Conservation (phyloP, 2,113 vertebrate genomes). For the Toxotes chatareus region DNA sequence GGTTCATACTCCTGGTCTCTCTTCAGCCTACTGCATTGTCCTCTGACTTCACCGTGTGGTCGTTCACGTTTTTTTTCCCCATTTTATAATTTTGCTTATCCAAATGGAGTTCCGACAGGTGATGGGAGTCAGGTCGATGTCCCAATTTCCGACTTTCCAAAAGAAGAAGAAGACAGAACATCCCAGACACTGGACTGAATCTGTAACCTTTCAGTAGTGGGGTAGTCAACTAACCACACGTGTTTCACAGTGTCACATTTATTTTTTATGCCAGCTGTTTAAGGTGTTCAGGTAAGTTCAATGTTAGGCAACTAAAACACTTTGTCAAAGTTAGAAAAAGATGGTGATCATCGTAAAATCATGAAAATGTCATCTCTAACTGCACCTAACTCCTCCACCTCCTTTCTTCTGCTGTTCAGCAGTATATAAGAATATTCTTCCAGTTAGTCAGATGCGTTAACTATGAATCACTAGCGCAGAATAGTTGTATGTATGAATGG, state of each 20-base stretch:
- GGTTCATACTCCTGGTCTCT: constrained; percentile 24
- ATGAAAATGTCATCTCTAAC: neutral
- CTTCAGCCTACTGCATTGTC: constrained; percentile 36
- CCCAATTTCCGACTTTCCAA: neutral
- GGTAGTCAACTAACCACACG: neutral
- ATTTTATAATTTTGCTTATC: constrained; percentile 3
- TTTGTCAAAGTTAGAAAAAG: neutral
- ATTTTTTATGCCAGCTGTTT: neutral
- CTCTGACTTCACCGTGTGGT: constrained; percentile 35
- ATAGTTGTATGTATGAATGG: constrained; percentile 2
- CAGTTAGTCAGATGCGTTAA: neutral
- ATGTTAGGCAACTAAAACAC: neutral
- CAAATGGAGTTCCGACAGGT: neutral
- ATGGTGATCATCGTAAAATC: neutral
- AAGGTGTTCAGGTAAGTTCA: neutral
- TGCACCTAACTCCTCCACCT: too few relatives aligned
- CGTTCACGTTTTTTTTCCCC: constrained; percentile 13
- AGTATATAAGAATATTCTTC: neutral
- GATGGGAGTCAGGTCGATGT: neutral
- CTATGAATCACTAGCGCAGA: constrained; percentile 13
- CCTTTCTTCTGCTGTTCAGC: neutral
- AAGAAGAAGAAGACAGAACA: neutral
- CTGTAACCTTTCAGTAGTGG: neutral
- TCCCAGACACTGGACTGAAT: neutral
- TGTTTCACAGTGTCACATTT: neutral